Percentiles rank a stretch among this genome's conserved stretches.
Conservation (phyloP, 2,113 vertebrate genomes). For the Clarias gariepinus region DNA sequence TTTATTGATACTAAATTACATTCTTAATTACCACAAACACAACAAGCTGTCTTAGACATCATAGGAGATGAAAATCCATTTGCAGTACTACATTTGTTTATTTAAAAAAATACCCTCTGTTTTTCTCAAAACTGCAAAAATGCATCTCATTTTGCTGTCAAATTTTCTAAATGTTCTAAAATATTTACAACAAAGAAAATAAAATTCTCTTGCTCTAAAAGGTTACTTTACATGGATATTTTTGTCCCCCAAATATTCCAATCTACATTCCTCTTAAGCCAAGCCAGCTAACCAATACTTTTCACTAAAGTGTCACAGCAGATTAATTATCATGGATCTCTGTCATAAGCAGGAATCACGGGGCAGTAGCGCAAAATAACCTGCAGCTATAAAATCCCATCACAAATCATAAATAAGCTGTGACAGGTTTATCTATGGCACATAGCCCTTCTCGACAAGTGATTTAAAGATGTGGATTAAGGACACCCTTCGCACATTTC, state of each 20-base stretch:
- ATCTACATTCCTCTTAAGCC: background rate
- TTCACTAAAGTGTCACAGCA: constrained; percentile 36
- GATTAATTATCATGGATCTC: constrained; percentile 38
- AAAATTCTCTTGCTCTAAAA: background rate
- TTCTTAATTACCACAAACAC: too few species aligned
- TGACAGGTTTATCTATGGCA: constrained; percentile 35
- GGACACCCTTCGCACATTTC: constrained; percentile 22
- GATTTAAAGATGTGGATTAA: constrained; percentile 35
- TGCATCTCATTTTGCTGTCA: too few species aligned
- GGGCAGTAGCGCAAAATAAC: constrained; percentile 35
- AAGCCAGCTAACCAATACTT: constrained; percentile 5
- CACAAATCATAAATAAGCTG: constrained; percentile 34
- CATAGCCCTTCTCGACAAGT: constrained; percentile 18
- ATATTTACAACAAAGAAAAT: background rate
- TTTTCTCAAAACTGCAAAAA: too few species aligned
- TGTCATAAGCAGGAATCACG: constrained; percentile 34
- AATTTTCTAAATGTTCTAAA: background rate
- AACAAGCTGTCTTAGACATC: too few species aligned
- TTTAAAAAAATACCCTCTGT: too few species aligned
- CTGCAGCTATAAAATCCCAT: constrained; percentile 31
- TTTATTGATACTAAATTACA: too few species aligned
- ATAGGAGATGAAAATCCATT: too few species aligned
- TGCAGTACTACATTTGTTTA: too few species aligned
- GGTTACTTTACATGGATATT: background rate
- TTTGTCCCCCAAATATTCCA: background rate